phyloP scores from a whole-genome alignment of 2,113 vertebrate species.

The Vulpes ferrilata region DNA sequence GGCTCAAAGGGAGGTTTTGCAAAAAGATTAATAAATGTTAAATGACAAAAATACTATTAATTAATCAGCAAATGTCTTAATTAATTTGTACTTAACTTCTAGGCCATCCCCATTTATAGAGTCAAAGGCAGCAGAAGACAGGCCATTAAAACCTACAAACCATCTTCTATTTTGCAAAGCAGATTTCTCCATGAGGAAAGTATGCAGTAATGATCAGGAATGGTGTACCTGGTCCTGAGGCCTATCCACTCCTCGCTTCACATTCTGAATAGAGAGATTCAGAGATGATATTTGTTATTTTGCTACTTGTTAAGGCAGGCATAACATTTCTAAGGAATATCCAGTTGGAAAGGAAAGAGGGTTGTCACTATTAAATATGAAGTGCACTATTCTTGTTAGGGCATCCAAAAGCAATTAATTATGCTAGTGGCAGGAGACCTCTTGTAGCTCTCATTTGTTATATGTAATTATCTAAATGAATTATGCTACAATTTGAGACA shows the following conservation, averaged over 20 bases:
- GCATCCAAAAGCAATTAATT: background rate
- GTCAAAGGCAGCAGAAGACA: background rate
- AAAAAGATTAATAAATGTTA: background rate
- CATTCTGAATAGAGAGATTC: background rate
- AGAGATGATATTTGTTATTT: background rate
- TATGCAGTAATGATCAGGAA: background rate
- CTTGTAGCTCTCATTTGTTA: background rate
- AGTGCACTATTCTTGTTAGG: background rate
- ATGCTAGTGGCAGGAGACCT: background rate
- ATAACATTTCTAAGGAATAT: background rate
- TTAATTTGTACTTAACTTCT: background rate
- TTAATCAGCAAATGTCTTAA: background rate
- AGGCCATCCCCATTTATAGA: background rate
- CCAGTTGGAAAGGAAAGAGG: background rate
- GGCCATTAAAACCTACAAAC: background rate
- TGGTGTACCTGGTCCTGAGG: background rate
- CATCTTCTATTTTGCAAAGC: background rate
- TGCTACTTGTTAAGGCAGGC: background rate
- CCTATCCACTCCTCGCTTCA: background rate
- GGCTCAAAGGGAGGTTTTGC: background rate
- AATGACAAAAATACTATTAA: background rate
- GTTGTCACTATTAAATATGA: background rate
- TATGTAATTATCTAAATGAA: background rate
- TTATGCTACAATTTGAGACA: background rate
- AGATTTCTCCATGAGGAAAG: background rate